Conservation (phyloP, 2,888 invertebrate species). For the Lamellibrachia satsuma region DNA sequence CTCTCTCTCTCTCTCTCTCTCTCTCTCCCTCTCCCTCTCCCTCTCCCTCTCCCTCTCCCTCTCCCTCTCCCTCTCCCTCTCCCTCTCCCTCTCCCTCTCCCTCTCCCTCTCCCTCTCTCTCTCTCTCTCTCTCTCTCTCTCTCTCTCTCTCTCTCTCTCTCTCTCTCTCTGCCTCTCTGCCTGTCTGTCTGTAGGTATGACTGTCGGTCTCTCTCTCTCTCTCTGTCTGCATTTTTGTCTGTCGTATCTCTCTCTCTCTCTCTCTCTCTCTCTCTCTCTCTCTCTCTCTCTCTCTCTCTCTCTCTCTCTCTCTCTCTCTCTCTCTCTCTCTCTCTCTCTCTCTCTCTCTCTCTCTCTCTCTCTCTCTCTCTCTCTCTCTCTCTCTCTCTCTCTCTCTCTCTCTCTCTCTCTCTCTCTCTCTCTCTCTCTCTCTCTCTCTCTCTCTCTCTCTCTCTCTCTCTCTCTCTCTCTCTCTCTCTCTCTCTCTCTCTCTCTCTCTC, state of each 20-base stretch:
- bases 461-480: constrained; percentile 23
- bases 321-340: constrained; percentile 21
- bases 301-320: constrained; percentile 25
- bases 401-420: constrained; percentile 21
- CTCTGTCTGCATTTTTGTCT: too few relatives aligned
- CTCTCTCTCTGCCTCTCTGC: too few relatives aligned
- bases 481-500: constrained; percentile 20
- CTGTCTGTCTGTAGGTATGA: too few relatives aligned
- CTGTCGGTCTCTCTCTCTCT: too few relatives aligned
- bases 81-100: constrained; percentile 17
- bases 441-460: constrained; percentile 23
- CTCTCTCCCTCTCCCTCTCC: constrained; percentile 21
- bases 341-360: constrained; percentile 23
- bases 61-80: constrained; percentile 21
- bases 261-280: constrained; percentile 21
- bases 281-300: constrained; percentile 29
- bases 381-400: constrained; percentile 22
- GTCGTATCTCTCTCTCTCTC: too few relatives aligned
- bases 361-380: constrained; percentile 23
- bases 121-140: constrained; percentile 24
- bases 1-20: constrained; percentile 23
- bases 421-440: constrained; percentile 24
- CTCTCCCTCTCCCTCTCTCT: constrained; percentile 21
- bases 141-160: constrained; percentile 24
- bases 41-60: constrained; percentile 20